A percentile compares a stretch with the other conserved stretches of the same genome.
Evolutionary conservation across 1,140 invertebrate genomes (phyloP).

Genomic region (Macrostomum lignano): DNA sequence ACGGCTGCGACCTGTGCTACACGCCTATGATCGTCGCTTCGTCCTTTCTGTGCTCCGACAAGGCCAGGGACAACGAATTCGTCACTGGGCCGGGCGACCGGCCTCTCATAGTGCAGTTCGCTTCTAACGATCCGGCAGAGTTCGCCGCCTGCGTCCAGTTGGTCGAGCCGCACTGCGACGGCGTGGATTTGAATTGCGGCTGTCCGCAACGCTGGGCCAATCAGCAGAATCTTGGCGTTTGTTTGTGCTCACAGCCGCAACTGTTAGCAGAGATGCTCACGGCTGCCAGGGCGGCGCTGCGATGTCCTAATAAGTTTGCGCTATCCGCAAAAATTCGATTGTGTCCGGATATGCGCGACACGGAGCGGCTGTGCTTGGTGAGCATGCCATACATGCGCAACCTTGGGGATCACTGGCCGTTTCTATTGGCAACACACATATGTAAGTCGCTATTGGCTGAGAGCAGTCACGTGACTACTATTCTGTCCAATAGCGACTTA

Average conservation of each 20-base stretch:
- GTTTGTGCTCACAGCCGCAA: neutral
- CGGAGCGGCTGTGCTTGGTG: too few species aligned
- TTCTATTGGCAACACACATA: too few species aligned
- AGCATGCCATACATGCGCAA: too few species aligned
- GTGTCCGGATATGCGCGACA: too few species aligned
- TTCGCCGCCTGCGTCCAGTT: constrained; percentile 55
- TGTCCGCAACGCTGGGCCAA: constrained; percentile 43
- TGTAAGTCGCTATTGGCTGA: too few species aligned
- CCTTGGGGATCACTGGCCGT: too few species aligned
- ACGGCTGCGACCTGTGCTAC: constrained; percentile 60
- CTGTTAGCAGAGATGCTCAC: neutral
- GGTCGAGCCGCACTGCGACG: constrained; percentile 53
- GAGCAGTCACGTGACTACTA: too few species aligned
- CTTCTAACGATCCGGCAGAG: constrained; percentile 49
- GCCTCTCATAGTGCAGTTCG: constrained; percentile 73
- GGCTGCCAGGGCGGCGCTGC: neutral
- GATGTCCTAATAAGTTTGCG: too few species aligned
- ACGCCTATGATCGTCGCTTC: constrained; percentile 85
- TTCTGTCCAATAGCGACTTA: too few species aligned
- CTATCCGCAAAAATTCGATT: too few species aligned
- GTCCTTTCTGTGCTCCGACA: constrained; percentile 56
- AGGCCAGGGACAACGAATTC: constrained; percentile 63
- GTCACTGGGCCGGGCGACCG: constrained; percentile 40
- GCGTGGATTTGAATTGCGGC: constrained; percentile 78
- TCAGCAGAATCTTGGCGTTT: neutral